Evolutionary conservation across 2,888 invertebrate genomes (phyloP), one percentile per base, ranked within the genome.

Genomic region (Meloe dianella): DNA sequence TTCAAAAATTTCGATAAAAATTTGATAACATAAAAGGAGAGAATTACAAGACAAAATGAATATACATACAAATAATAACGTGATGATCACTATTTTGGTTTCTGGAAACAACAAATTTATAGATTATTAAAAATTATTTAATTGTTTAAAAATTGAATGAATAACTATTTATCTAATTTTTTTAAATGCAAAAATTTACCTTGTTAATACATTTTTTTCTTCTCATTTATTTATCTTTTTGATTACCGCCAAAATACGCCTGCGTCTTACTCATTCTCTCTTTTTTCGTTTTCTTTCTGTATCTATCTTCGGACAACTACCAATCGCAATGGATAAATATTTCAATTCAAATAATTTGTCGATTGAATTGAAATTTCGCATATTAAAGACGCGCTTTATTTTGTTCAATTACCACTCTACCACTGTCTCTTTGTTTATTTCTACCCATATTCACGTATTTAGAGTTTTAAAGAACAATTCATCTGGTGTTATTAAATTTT

Each of bases 221-320:
- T 51, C 1, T 32, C 32, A 9, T 59, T 67, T 57, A 57, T 67
- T 67, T 62, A 10, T 58, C 24, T 41, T 41, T 41, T 22, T 20
- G 29, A 61, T 66, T 68, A 61, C 65, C 68, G 68, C 68, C 68
- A 66, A 68, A 63, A 57, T 47, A 68, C 68, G 66, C 66, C 58
- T 66, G 68, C 68, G 68, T 41, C 41, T 41, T 7, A 6, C 17
- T 41, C 41, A 7, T 17, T 17, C 6, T 41, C n/a, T n/a, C n/a
- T 38, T 4, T n/a, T 9, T 5, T 17, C 17, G 4, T 32, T 32
- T 32, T 32, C 2, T 27, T 27, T 27, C n/a, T n/a, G n/a, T n/a
- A n/a, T n/a, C n/a, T n/a, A n/a, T n/a, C n/a, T n/a, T n/a, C n/a
- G n/a, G n/a, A n/a, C n/a, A n/a, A n/a, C n/a, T n/a, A n/a, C n/a